Percentiles rank a stretch among this genome's conserved stretches.
These are phyloP conservation scores for Blennius ocellaris DNA, from an alignment of 2,113 vertebrate genomes.

Conservation along the genomic window DNA sequence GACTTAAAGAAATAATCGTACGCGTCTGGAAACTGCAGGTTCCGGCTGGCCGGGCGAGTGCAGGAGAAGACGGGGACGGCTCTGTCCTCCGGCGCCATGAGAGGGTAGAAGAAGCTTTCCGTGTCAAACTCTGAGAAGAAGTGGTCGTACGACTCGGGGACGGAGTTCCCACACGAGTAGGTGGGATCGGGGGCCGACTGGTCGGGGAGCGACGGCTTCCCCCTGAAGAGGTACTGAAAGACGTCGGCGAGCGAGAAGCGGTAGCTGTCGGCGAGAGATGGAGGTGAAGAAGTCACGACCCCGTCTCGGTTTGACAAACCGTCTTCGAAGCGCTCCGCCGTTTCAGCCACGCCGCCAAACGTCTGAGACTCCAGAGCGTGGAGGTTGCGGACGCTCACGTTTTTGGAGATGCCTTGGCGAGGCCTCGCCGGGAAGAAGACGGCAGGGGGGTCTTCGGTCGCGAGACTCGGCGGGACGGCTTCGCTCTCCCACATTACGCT, in stretches of 20 bases:
- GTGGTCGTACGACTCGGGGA: conserved; percentile 90
- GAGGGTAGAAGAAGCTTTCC: conserved; percentile 72
- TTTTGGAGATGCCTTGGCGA: conserved; percentile 74
- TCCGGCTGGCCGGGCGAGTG: conserved; percentile 60
- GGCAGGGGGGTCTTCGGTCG: conserved; percentile 41
- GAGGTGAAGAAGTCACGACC: conserved; percentile 19
- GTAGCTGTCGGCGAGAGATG: conserved; percentile 48
- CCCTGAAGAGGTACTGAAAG: conserved; percentile 74
- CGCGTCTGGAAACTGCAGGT: conserved; percentile 85
- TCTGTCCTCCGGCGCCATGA: conserved; percentile 31
- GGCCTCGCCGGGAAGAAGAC: conserved; percentile 33
- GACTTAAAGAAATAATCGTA: conserved; percentile 92
- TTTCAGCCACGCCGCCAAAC: conserved; percentile 31
- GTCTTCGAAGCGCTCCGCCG: conserved; percentile 27
- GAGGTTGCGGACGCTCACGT: conserved; percentile 75
- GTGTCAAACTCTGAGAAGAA: conserved; percentile 88
- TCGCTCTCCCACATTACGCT: conserved; percentile 67
- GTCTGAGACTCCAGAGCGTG: conserved; percentile 60
- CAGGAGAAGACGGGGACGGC: conserved; percentile 70
- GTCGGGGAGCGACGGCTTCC: conserved; percentile 44
- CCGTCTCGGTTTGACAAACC: neutral
- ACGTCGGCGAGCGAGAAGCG: conserved; percentile 74
- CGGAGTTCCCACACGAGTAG: conserved; percentile 72
- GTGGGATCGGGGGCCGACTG: conserved; percentile 31
- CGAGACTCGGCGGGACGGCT: conserved; percentile 15